A percentile compares a stretch with the other conserved stretches of the same genome.
Conservation (phyloP, 2,113 vertebrate species). For the Ursus arctos region DNA sequence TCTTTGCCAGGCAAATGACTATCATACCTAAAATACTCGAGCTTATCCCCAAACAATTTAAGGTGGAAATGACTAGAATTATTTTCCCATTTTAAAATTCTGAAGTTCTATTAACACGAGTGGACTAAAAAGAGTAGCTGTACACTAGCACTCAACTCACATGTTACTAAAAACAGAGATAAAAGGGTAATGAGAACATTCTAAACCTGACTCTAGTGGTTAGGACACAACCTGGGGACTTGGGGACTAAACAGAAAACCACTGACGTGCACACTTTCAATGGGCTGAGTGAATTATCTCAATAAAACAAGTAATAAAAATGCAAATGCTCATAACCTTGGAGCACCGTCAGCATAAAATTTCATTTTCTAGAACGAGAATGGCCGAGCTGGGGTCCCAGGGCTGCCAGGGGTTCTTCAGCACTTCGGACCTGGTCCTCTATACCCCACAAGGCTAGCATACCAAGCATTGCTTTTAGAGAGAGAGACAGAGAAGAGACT, state of each 20-base stretch:
- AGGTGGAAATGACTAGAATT: neutral
- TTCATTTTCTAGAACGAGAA: neutral
- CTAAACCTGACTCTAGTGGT: neutral
- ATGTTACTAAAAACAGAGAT: neutral
- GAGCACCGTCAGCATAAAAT: neutral
- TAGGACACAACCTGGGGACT: neutral
- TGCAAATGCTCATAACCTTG: neutral
- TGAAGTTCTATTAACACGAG: neutral
- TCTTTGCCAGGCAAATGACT: neutral
- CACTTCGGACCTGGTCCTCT: neutral
- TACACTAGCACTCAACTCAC: neutral
- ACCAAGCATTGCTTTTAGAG: neutral
- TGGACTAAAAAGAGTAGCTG: neutral
- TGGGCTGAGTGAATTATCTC: neutral
- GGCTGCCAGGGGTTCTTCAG: neutral
- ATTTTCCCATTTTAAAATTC: neutral
- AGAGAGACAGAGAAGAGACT: neutral
- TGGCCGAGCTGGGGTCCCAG: neutral
- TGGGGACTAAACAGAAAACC: neutral
- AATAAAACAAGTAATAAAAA: neutral
- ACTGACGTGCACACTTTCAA: neutral
- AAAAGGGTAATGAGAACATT: neutral
- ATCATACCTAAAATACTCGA: accelerated
- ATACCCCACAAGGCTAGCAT: neutral
- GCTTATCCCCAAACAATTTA: neutral